These are phyloP conservation scores for Panurus biarmicus DNA, from an alignment of 2,113 vertebrate species.

Conservation along the genomic window DNA sequence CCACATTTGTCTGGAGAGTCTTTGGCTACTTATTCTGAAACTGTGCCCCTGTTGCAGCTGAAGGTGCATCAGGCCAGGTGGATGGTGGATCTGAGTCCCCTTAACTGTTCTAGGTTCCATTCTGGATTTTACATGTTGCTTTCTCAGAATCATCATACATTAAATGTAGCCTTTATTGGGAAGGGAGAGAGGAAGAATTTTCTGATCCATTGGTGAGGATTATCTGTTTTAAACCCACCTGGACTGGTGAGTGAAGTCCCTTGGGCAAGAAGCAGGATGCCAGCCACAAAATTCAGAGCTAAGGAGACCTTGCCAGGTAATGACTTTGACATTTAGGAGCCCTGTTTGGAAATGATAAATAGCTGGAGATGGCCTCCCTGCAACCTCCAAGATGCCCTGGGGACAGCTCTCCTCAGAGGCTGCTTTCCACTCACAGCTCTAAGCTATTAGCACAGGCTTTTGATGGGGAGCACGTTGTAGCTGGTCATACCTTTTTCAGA, in stretches of 20 bases:
- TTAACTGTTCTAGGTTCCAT: not conserved
- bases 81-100: not conserved
- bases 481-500: not conserved
- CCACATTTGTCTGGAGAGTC: not conserved
- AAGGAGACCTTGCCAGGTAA: not conserved
- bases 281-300: not conserved
- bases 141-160: not conserved
- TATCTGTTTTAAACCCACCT: not conserved
- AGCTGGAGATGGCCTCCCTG: not conserved
- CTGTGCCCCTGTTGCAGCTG: not conserved
- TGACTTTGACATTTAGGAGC: not conserved
- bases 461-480: not conserved
- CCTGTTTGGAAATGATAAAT: not conserved
- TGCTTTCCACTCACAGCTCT: not conserved
- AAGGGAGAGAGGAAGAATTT: not conserved
- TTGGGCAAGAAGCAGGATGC: not conserved
- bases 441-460: not conserved
- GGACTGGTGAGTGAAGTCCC: not conserved
- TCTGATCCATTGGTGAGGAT: not conserved
- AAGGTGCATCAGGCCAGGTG: not conserved
- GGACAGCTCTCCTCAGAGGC: not conserved
- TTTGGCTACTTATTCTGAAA: not conserved
- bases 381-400: not conserved
- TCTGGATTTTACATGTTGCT: not conserved
- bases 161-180: not conserved